Conservation (phyloP, 1,140 invertebrate species). For the Drosophila micromelanica region DNA sequence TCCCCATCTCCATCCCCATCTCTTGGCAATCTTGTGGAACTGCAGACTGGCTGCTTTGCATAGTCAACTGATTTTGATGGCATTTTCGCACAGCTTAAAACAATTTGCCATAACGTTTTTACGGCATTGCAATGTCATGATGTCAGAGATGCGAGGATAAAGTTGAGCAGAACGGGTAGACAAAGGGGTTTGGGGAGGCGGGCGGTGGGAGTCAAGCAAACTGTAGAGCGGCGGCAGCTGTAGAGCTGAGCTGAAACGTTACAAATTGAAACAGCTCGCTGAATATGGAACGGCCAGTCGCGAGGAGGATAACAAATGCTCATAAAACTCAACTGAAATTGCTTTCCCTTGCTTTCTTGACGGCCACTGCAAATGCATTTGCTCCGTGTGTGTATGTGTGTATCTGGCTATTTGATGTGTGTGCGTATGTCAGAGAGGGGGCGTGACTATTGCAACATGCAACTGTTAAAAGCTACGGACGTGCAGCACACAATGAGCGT, state of each 20-base stretch:
- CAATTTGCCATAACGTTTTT: constrained; percentile 81
- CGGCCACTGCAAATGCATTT: constrained; percentile 79
- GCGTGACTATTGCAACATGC: constrained; percentile 67
- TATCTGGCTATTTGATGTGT: constrained; percentile 14
- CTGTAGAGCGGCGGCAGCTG: neutral
- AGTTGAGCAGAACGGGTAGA: constrained; percentile 5
- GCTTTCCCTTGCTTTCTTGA: constrained; percentile 80
- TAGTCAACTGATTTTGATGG: constrained; percentile 81
- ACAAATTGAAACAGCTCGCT: constrained; percentile 67
- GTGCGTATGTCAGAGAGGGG: constrained; percentile 25
- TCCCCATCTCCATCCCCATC: neutral
- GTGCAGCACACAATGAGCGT: constrained; percentile 68
- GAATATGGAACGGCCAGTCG: constrained; percentile 54
- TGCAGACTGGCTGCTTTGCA: constrained; percentile 62
- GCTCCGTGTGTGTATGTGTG: constrained; percentile 36
- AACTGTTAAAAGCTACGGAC: constrained; percentile 71
- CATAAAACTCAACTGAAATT: constrained; percentile 78
- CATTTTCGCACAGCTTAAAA: constrained; percentile 81
- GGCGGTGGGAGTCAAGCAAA: too few species aligned
- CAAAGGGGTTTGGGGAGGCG: too few species aligned
- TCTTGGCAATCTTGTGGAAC: neutral
- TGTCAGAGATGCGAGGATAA: constrained; percentile 54
- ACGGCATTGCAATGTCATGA: constrained; percentile 67
- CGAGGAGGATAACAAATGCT: constrained; percentile 63
- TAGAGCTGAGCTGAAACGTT: constrained; percentile 32